Evolutionary conservation across 2,797 vertebrate species (phyloP), one percentile per base, ranked within the genome.

Genomic region (Bovichtus diacanthus): DNA sequence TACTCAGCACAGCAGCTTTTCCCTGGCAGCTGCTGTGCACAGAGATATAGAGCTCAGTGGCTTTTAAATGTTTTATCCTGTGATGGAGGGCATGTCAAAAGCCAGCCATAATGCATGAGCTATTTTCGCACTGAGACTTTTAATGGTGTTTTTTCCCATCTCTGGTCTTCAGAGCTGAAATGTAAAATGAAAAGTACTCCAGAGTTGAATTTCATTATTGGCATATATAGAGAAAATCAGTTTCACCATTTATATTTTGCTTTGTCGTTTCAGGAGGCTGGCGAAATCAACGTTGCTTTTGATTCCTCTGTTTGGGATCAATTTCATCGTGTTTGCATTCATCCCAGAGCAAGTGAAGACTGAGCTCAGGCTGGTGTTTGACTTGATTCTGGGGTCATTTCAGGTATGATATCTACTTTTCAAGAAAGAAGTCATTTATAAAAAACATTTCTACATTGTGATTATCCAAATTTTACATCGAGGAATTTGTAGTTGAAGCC

Each of bases 271-370:
- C 93, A 99, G 98, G 96, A 96, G 98, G 80, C 93, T 99, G 86
- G 96, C 98, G 25, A 99, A 99, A 88, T 99, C 98, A 8, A 99
- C 97, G 0, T 94, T 99, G 78, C 96, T 99, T 80, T 91, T 99
- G 90, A 99, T 99, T 84, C 98, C 98, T 8, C 95, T 99, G 49
- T 99, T 99, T 61, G 98, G 98, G 21, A 95, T 97, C 29, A 98
- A 99, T 90, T 99, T 98, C 70, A 96, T 97, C 54, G 95, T 98
- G 88, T 99, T 99, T 50, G 97, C 96, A 56, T 98, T 98, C 93
- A 98, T 98, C 85, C 98, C 98, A 0, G 97, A 98, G 85, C 95
- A 97, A 78, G 95, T 97, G 63, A 96, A 97, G 90, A 93, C 94
- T 5, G 94, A 96, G 67, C 86, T 98, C 5, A 96, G 96, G 50